Conservation (phyloP, 2,888 invertebrate genomes). For the Callyntrura guangdongensis region DNA sequence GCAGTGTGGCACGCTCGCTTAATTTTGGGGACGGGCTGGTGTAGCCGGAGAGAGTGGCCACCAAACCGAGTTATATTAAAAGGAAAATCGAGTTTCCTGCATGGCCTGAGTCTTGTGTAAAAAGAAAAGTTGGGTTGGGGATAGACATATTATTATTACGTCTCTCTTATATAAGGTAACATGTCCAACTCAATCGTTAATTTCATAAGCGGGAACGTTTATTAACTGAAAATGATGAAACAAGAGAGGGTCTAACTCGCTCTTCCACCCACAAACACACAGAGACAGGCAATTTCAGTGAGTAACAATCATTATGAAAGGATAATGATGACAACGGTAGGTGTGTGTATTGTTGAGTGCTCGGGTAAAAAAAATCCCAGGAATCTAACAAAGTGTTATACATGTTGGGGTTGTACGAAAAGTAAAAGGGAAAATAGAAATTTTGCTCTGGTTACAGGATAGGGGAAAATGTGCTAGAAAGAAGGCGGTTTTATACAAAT, state of each 20-base stretch:
- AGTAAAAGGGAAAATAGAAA: not conserved
- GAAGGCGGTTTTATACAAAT: not conserved
- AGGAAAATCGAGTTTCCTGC: not conserved
- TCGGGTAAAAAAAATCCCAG: no score
- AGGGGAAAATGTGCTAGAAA: conserved; percentile 6
- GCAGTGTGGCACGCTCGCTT: no score
- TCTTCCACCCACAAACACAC: no score
- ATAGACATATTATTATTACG: not conserved
- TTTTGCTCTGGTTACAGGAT: not conserved
- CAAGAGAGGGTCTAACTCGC: conserved; percentile 1
- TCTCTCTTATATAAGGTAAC: not conserved
- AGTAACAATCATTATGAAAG: not conserved
- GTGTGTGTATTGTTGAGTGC: not conserved
- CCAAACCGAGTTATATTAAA: not conserved
- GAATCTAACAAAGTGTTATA: no score
- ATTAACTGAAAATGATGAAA: conserved; percentile 60
- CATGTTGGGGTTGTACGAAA: not conserved
- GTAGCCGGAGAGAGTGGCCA: not conserved
- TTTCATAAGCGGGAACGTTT: conserved; percentile 62
- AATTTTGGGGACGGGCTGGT: not conserved
- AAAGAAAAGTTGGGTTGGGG: not conserved
- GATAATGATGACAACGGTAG: conserved; percentile 22
- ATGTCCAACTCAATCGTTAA: conserved; percentile 68
- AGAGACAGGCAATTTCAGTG: no score
- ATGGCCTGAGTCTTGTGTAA: not conserved